Conservation (phyloP, 2,113 vertebrate species). For the Polypterus bichir region DNA sequence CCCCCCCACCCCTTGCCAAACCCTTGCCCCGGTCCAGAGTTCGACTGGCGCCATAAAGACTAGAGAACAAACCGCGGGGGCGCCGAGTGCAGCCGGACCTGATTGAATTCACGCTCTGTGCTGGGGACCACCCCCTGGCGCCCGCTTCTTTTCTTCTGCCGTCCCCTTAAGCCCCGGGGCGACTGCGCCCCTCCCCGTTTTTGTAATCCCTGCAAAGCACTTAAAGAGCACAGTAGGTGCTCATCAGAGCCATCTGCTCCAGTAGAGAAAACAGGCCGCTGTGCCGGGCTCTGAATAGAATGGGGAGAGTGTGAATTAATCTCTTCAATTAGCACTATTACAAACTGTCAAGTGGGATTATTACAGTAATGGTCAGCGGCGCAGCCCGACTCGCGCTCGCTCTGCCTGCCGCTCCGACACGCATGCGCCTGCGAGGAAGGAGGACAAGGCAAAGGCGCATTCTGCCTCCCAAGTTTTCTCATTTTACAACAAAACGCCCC, state of each 20-base stretch:
- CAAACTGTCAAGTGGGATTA: slow-evolving; percentile 87
- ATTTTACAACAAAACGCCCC: no score
- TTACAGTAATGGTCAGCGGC: slow-evolving; percentile 82
- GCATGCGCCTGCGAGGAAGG: neutral
- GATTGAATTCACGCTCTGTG: slow-evolving; percentile 25
- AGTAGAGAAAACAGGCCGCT: slow-evolving; percentile 77
- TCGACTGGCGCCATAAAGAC: no score
- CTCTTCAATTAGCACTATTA: slow-evolving; percentile 99
- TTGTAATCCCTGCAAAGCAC: slow-evolving; percentile 99
- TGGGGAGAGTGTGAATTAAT: slow-evolving; percentile 88
- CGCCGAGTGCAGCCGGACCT: neutral
- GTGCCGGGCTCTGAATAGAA: slow-evolving; percentile 71
- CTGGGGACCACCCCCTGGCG: slow-evolving; percentile 22
- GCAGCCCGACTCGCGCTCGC: slow-evolving; percentile 45
- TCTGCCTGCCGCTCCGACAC: slow-evolving; percentile 19
- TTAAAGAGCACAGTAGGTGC: slow-evolving; percentile 99
- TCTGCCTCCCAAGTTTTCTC: no score
- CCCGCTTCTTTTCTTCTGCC: neutral
- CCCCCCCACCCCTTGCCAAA: no score
- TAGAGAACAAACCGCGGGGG: no score
- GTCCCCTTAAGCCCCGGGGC: slow-evolving; percentile 72
- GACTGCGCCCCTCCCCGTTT: slow-evolving; percentile 75
- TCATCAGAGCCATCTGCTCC: slow-evolving; percentile 99
- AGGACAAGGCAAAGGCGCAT: no score
- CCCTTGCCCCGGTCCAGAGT: no score